Conservation (phyloP, 2,113 vertebrate species). For the Cebus imitator region DNA sequence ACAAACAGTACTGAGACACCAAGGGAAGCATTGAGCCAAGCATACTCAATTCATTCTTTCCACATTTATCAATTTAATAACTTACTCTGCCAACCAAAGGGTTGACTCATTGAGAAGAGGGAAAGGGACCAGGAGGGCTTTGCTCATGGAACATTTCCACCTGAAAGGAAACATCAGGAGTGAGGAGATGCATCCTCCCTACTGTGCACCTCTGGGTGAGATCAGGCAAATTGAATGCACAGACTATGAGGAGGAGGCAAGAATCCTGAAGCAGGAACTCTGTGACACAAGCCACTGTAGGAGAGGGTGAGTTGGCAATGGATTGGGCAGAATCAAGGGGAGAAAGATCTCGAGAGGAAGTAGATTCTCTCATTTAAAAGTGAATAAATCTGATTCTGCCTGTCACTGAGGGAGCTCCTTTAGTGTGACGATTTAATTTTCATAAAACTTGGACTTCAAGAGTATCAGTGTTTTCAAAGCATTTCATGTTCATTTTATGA, state of each 20-base stretch:
- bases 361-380: neutral
- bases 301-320: neutral
- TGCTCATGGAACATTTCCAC: neutral
- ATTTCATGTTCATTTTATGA: neutral
- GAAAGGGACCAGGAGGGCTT: neutral
- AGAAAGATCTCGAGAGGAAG: neutral
- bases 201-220: neutral
- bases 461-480: neutral
- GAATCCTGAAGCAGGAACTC: neutral
- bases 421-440: neutral
- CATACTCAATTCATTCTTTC: neutral
- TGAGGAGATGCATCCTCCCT: neutral
- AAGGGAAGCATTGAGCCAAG: neutral
- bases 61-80: neutral
- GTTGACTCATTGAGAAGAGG: neutral
- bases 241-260: neutral
- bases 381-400: neutral
- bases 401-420: neutral
- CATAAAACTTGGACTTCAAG: neutral
- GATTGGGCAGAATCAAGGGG: neutral
- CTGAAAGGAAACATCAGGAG: neutral
- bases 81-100: neutral
- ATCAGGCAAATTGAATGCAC: neutral
- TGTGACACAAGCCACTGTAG: neutral
- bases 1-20: neutral